Evolutionary conservation across 2,888 invertebrate species (phyloP), one percentile per base, ranked within the genome.

Genomic region (Odontothrips loti): DNA sequence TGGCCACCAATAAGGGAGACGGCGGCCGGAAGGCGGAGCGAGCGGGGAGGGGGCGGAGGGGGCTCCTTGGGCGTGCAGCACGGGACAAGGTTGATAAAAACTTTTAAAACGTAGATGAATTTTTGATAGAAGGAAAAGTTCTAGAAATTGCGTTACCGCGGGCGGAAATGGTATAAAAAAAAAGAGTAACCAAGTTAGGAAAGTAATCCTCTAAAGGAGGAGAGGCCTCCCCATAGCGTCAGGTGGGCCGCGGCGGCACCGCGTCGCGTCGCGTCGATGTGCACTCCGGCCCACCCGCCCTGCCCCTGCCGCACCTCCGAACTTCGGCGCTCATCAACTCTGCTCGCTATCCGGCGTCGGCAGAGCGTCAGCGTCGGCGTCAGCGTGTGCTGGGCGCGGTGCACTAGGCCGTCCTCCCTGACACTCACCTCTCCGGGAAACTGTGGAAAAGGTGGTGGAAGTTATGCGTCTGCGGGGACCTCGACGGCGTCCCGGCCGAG

Each of bases 71-170:
- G n/a, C 68, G 68, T 23, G 68, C 68, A 27, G 68, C 68, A 75
- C 68, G 68, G 68, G 68, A 75, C 68, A 75, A 75, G 68, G 68
- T 75, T 75, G 68, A 75, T 75, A 75, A 75, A 75, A 75, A 75
- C 68, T 75, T 75, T 75, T 75, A 75, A 75, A 75, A 75, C 68
- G 68, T 27, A 75, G 68, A 75, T 75, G 68, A 75, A 75, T 75
- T 75, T 75, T 75, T 75, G 68, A 75, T 75, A 75, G 68, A 75
- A 27, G 68, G 68, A 27, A 75, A 75, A 75, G 68, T 75, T 75
- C 11, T 23, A 75, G 68, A 75, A 75, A 75, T 75, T 75, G 23
- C 68, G 68, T 75, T 75, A 75, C 68, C 27, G 27, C 68, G 27
- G 68, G 23, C 68, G 68, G 68, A 75, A 75, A 75, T 75, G 68